Percentiles rank a stretch among this genome's conserved stretches.
These are phyloP conservation scores for Polypedilum vanderplanki DNA, from an alignment of 1,140 invertebrate genomes.

Conservation along the genomic window DNA sequence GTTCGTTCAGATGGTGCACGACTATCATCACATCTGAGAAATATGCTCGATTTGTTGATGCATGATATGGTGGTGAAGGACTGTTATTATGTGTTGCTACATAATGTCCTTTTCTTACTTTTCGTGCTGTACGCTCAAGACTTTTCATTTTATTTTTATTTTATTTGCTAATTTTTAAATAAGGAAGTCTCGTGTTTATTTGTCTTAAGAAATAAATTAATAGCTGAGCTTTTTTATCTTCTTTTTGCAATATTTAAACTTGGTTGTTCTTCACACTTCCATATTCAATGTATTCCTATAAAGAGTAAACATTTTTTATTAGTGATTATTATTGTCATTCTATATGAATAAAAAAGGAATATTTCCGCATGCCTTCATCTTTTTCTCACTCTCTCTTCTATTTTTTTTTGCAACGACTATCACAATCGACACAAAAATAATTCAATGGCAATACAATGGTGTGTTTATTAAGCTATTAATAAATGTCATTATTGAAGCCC, in stretches of 20 bases:
- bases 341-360: neutral
- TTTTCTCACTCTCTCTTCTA: neutral
- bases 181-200: neutral
- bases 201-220: neutral
- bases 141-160: conserved; percentile 9
- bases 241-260: too few relatives aligned
- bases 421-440: neutral
- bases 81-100: conserved; percentile 49
- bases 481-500: neutral
- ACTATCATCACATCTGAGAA: conserved; percentile 66
- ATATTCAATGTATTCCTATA: neutral
- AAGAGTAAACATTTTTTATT: neutral
- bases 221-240: too few relatives aligned
- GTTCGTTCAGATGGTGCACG: conserved; percentile 62
- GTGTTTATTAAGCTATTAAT: conserved; percentile 1
- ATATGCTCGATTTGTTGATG: conserved; percentile 49
- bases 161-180: neutral
- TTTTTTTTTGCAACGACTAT: neutral
- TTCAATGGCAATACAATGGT: neutral
- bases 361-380: neutral
- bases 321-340: neutral
- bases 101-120: conserved; percentile 54
- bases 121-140: conserved; percentile 33
- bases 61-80: conserved; percentile 47
- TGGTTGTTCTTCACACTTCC: neutral